Percentiles rank a stretch among this genome's conserved stretches.
These are phyloP conservation scores for Scaeva pyrastri DNA, from an alignment of 2,888 invertebrate genomes.

Conservation along the genomic window DNA sequence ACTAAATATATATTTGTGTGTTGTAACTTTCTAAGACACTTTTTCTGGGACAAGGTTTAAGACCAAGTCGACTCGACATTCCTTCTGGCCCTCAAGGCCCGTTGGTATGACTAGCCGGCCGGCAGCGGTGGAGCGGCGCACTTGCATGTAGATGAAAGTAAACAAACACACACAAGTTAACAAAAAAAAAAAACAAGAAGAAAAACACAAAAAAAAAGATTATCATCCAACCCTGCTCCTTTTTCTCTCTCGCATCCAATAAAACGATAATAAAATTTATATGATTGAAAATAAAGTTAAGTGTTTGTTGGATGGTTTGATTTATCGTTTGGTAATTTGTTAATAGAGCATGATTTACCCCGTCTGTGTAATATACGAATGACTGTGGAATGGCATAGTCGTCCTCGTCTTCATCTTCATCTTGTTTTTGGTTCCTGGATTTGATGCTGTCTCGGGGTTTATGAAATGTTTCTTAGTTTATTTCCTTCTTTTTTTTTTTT, in stretches of 20 bases:
- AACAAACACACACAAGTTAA: no score
- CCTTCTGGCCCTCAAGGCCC: conserved; percentile 35
- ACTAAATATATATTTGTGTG: no score
- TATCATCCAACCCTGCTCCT: conserved; percentile 10
- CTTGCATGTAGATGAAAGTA: conserved; percentile 41
- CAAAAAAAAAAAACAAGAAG: no score
- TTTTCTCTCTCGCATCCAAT: conserved; percentile 73
- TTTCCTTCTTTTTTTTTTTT: conserved; percentile 62
- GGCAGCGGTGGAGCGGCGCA: conserved; percentile 37
- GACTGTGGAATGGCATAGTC: conserved; percentile 37
- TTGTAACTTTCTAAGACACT: conserved; percentile 59
- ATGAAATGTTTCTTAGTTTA: conserved; percentile 73
- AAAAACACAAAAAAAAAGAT: background rate
- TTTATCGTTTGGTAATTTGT: conserved; percentile 79
- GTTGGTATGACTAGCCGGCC: conserved; percentile 58
- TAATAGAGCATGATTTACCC: conserved; percentile 79
- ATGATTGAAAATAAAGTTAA: conserved; percentile 80
- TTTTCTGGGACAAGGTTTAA: conserved; percentile 70
- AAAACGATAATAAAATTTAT: conserved; percentile 80
- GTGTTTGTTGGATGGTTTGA: conserved; percentile 79
- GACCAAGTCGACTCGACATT: conserved; percentile 34
- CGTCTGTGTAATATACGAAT: conserved; percentile 52
- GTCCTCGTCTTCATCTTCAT: conserved; percentile 1
- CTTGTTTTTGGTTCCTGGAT: conserved; percentile 1
- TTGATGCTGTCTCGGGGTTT: conserved; percentile 56